Percentiles rank a stretch among this genome's conserved stretches.
Conservation (phyloP, 2,888 invertebrate species). For the Morpho helenor region DNA sequence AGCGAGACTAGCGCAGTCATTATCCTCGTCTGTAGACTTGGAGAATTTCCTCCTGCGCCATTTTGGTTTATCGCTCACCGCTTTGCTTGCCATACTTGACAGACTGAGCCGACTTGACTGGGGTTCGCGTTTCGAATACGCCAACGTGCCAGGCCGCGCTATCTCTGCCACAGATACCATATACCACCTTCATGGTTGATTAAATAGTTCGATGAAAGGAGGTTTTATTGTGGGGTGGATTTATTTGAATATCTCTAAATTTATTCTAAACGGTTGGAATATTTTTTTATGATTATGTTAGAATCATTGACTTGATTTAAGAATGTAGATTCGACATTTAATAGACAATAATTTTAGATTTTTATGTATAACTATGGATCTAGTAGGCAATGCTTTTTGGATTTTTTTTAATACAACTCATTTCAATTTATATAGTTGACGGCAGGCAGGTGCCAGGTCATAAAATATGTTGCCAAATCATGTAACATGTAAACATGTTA, state of each 20-base stretch:
- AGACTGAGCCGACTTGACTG: conserved; percentile 52
- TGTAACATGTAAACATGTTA: no score
- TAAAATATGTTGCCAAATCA: no score
- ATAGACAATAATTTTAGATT: no score
- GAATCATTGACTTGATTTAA: no score
- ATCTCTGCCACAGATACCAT: conserved; percentile 48
- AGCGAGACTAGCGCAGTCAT: conserved; percentile 84
- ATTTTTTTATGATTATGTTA: no score
- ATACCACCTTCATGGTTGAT: conserved; percentile 31
- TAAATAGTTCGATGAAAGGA: conserved; percentile 12
- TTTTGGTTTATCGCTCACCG: conserved; percentile 56
- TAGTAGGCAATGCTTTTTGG: no score
- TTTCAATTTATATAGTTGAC: no score
- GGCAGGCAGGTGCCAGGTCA: no score
- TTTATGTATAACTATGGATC: no score
- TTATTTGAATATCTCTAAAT: background rate
- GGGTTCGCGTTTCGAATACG: conserved; percentile 55
- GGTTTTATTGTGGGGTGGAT: conserved; percentile 18
- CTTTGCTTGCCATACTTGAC: conserved; percentile 57
- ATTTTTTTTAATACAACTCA: no score
- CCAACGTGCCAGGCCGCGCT: conserved; percentile 67
- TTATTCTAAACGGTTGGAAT: no score
- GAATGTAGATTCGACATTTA: no score
- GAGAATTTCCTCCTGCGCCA: conserved; percentile 63
- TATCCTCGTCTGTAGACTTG: conserved; percentile 58